Evolutionary conservation across 2,797 vertebrate genomes (phyloP), one percentile per base, ranked within the genome.

Genomic region (Sebastes elongatus): DNA sequence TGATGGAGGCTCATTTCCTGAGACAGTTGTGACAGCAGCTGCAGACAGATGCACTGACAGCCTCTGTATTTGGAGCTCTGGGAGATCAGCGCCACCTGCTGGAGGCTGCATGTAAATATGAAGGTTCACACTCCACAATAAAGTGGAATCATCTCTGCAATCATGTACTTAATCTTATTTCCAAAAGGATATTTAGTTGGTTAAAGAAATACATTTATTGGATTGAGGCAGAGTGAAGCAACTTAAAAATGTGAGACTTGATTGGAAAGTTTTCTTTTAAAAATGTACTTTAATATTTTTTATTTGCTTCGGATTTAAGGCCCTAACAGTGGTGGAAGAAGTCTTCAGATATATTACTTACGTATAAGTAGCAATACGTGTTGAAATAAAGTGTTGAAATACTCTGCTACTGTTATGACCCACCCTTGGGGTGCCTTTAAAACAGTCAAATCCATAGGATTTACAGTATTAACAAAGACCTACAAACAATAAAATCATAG

Each of bases 61-160:
- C 18, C 35, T 74, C 25, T 46, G 25, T 16, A 8, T 61, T 38
- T 66, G 20, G n/a, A 59, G 77, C 56, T 73, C 55, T 74, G 76
- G 49, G 56, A 83, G 63, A 79, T 81, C 66, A 83, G 76, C 76
- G 28, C 83, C 89, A 81, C 88, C 89, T 89, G 83, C 55, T 92
- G 89, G 91, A 81, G 59, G 72, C 46, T 71, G 25, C 18, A 16
- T 27, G 63, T 11, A 68, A 42, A 65, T 46, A 79, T 73, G 23
- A 77, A 52, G 56, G 23, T 22, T 73, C 14, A 52, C 16, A 22
- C 11, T 7, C n/a, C 42, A 68, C 33, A 60, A 49, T 23, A 7
- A 61, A 61, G n/a, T 38, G 35, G 28, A 76, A 55, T n/a, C 16
- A 13, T 23, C 32, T 65, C 67, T 60, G 25, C 10, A 27, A 52